Evolutionary conservation across 2,888 invertebrate genomes (phyloP).

Genomic region (Eudasyphora cyanicolor): DNA sequence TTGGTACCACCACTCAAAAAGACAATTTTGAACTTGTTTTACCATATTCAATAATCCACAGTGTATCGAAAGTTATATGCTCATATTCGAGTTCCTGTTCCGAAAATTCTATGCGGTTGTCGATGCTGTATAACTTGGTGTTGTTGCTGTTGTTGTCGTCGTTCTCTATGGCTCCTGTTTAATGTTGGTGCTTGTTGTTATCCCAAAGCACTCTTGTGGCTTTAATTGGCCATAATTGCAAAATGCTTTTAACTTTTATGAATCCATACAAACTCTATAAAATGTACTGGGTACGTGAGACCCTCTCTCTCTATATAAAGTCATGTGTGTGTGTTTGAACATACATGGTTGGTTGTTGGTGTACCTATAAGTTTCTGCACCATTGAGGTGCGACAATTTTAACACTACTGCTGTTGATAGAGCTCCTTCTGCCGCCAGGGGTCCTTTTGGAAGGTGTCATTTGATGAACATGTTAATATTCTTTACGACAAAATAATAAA

Average conservation of each 20-base stretch:
- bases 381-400: background rate
- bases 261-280: conserved; percentile 40
- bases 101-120: too few species aligned
- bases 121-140: background rate
- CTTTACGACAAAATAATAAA: conserved; percentile 54
- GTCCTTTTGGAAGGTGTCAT: conserved; percentile 17
- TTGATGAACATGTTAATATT: conserved; percentile 43
- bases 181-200: conserved; percentile 44
- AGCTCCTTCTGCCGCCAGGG: too few species aligned
- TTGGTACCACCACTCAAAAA: too few species aligned
- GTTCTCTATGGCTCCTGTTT: conserved; percentile 12
- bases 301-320: background rate
- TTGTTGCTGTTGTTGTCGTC: background rate
- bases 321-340: background rate
- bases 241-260: conserved; percentile 65
- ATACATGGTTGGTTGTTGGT: background rate
- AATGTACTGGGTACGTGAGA: background rate
- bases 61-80: too few species aligned
- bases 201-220: conserved; percentile 62
- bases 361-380: too few species aligned
- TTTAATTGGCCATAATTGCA: conserved; percentile 66
- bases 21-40: too few species aligned
- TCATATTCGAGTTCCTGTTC: too few species aligned
- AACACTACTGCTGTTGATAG: background rate
- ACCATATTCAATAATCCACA: too few species aligned